Conservation (phyloP, 2,797 vertebrate genomes). For the Cyprinella venusta region DNA sequence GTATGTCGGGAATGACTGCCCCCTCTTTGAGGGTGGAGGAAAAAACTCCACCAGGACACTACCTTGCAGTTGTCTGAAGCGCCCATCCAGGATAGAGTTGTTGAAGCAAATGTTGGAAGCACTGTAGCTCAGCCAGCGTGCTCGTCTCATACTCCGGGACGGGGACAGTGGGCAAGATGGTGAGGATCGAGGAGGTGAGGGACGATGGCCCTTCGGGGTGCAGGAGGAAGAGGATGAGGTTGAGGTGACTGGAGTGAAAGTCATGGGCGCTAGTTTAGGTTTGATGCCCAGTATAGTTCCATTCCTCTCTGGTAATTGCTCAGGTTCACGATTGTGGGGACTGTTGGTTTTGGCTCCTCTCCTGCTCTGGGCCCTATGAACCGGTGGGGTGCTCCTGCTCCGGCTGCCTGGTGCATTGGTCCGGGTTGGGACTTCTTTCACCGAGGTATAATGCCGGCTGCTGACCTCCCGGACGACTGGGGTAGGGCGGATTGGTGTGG, state of each 20-base stretch:
- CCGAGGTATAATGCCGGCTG: constrained; percentile 58
- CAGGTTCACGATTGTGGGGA: constrained; percentile 58
- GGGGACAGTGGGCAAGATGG: constrained; percentile 70
- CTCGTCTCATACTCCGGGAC: constrained; percentile 75
- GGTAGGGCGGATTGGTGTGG: constrained; percentile 56
- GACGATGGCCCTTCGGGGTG: constrained; percentile 67
- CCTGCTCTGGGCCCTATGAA: constrained; percentile 69
- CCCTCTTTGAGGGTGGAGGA: constrained; percentile 6
- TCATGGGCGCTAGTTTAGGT: constrained; percentile 44
- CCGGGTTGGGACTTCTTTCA: constrained; percentile 68
- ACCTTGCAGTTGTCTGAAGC: constrained; percentile 86
- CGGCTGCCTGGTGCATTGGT: constrained; percentile 65
- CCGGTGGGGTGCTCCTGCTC: constrained; percentile 80
- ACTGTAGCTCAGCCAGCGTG: constrained; percentile 82
- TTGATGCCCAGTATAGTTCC: constrained; percentile 70
- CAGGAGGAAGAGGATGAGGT: constrained; percentile 69
- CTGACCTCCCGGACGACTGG: constrained; percentile 61
- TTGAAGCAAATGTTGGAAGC: constrained; percentile 81
- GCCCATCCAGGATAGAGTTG: constrained; percentile 80
- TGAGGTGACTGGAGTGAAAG: constrained; percentile 46
- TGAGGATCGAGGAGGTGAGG: constrained; percentile 57
- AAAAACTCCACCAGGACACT: constrained; percentile 58
- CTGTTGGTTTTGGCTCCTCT: constrained; percentile 61
- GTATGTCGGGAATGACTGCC: constrained; percentile 36
- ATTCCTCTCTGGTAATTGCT: constrained; percentile 73